These are phyloP conservation scores for Drosophila falleni DNA, from an alignment of 2,888 invertebrate species.

Conservation along the genomic window DNA sequence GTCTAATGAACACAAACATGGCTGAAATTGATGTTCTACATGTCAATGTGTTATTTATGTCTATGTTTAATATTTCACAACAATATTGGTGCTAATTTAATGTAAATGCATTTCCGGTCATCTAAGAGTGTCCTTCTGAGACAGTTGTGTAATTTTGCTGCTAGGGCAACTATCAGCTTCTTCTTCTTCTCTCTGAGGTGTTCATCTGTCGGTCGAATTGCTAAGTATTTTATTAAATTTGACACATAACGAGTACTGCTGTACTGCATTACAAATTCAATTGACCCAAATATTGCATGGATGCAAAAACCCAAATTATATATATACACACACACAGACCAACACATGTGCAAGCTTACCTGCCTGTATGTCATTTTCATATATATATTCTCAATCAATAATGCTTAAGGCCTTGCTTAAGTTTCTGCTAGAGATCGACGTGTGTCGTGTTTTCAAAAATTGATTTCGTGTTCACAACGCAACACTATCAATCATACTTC, in stretches of 20 bases:
- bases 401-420: conserved; percentile 48
- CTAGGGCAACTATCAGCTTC: background rate
- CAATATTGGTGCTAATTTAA: conserved; percentile 33
- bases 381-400: conserved; percentile 63
- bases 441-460: background rate
- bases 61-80: conserved; percentile 25
- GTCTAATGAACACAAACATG: conserved; percentile 20
- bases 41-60: conserved; percentile 18
- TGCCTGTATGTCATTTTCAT: conserved; percentile 27
- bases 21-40: background rate
- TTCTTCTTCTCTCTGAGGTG: conserved; percentile 19
- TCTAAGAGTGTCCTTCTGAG: background rate
- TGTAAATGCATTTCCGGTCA: conserved; percentile 29
- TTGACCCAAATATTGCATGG: conserved; percentile 69
- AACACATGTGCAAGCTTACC: background rate
- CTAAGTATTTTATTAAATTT: conserved; percentile 62
- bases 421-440: conserved; percentile 12
- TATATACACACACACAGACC: conserved; percentile 20
- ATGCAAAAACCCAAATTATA: conserved; percentile 42
- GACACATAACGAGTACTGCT: conserved; percentile 53
- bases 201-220: conserved; percentile 30
- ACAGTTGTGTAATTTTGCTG: background rate
- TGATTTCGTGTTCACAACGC: too few species aligned
- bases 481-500: too few species aligned
- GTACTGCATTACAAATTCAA: conserved; percentile 66